Evolutionary conservation across 2,113 vertebrate species (phyloP), one percentile per base, ranked within the genome.

Genomic region (Clarias batrachus): DNA sequence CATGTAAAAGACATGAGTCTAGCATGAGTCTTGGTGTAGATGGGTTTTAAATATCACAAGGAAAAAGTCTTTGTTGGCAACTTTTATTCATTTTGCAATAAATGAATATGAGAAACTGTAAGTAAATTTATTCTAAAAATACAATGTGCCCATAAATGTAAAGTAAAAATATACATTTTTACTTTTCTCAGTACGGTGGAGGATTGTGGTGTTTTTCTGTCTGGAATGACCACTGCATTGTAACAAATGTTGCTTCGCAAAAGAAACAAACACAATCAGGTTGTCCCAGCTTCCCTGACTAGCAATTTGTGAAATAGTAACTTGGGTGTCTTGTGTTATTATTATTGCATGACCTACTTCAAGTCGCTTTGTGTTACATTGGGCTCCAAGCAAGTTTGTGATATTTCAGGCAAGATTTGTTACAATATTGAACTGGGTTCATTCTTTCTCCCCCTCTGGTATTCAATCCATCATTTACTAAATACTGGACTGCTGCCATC

Each of bases 301-400:
- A 17, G 19, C 27, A 80, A 30, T 33, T 13, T 80, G 56, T 59
- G 10, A 33, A 12, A 62, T 41, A 25, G 78, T 52, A 81, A 81
- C 57, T 81, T 81, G 27, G 19, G 78, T 80, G 30, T 10, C 57
- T 62, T 59, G 30, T 21, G 57, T 60, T 81, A 30, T 60, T 81
- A 81, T 62, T 81, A 62, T 14, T 81, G 30, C 54, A 59, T 84
- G 68, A 73, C 82, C 66, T 84, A 83, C 82, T 84, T 73, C 16
- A 14, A 74, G 13, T 23, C 16, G 30, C 68, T 84, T 73, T 48
- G 19, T 41, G 48, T 41, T 71, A 83, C n/a, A 25, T 13, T 57
- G 63, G 21, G 11, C 54, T 76, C 27, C 19, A 62, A 84, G 56
- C 83, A 41, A 48, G 17, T 25, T 11, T 25, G 30, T 73, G 30